Percentiles rank a stretch among this genome's conserved stretches.
phyloP scores from a whole-genome alignment of 1,140 invertebrate genomes.

The Ditylenchus dipsaci region DNA sequence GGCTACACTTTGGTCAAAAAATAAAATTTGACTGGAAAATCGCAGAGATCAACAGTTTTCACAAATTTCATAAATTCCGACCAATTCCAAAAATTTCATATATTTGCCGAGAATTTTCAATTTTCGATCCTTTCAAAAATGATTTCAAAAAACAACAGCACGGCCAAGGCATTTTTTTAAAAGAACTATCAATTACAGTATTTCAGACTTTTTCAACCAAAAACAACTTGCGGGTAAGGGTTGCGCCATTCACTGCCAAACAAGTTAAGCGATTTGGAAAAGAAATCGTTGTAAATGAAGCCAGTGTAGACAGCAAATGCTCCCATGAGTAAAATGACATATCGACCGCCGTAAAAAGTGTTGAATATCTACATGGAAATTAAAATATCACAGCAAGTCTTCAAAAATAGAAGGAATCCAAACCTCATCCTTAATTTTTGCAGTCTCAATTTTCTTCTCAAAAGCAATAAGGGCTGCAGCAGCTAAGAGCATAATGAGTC shows the following conservation, averaged over 20 bases:
- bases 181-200: constrained; percentile 16
- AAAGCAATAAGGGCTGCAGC: constrained; percentile 72
- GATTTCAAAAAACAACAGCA: too few relatives aligned
- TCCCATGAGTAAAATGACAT: constrained; percentile 94
- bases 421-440: constrained; percentile 66
- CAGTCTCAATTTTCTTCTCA: constrained; percentile 74
- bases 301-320: constrained; percentile 93
- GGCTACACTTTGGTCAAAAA: too few relatives aligned
- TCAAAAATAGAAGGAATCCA: constrained; percentile 29
- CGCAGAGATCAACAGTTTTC: too few relatives aligned
- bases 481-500: constrained; percentile 71
- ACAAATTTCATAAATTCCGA: too few relatives aligned
- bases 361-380: constrained; percentile 79
- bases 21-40: too few relatives aligned
- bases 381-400: not conserved
- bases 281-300: constrained; percentile 93
- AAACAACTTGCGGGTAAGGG: constrained; percentile 27
- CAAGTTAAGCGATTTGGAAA: constrained; percentile 88
- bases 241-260: constrained; percentile 82
- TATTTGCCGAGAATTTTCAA: too few relatives aligned
- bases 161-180: too few relatives aligned
- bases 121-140: too few relatives aligned
- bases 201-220: not conserved
- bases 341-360: constrained; percentile 92
- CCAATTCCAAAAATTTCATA: too few relatives aligned